A percentile compares a stretch with the other conserved stretches of the same genome.
Conservation (phyloP, 64 coral and sea anemone species). For the Hydrozoanthus tunicans region DNA sequence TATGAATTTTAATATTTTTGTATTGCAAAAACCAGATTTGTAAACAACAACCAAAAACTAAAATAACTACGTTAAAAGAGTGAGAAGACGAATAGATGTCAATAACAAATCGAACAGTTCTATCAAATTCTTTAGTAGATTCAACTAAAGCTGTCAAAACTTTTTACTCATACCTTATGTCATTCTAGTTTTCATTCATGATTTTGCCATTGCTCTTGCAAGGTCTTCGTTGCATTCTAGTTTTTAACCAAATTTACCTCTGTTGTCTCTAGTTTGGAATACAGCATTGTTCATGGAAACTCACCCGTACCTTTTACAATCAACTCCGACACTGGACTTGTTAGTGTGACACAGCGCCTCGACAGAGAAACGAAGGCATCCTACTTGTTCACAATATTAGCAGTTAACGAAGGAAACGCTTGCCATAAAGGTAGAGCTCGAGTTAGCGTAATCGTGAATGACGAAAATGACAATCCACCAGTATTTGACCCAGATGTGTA, state of each 20-base stretch:
- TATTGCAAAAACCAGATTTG: too few species aligned
- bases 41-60: too few species aligned
- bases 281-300: slow-evolving; percentile 74
- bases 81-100: too few species aligned
- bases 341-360: slow-evolving; percentile 28
- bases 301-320: slow-evolving; percentile 48
- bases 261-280: slow-evolving; percentile 55
- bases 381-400: slow-evolving; percentile 74
- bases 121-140: too few species aligned
- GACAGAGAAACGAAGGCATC: slow-evolving; percentile 61
- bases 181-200: too few species aligned
- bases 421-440: slow-evolving; percentile 90
- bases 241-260: not conserved
- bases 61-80: too few species aligned
- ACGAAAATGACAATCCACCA: slow-evolving; percentile 80
- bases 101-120: too few species aligned
- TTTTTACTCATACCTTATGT: too few species aligned
- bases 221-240: not conserved
- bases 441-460: slow-evolving; percentile 63
- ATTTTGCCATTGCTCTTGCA: not conserved
- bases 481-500: slow-evolving; percentile 41
- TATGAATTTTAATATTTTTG: too few species aligned
- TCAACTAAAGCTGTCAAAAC: too few species aligned
- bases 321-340: not conserved
- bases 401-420: slow-evolving; percentile 42